Conservation (phyloP, 2,113 vertebrate species). For the Conger conger region DNA sequence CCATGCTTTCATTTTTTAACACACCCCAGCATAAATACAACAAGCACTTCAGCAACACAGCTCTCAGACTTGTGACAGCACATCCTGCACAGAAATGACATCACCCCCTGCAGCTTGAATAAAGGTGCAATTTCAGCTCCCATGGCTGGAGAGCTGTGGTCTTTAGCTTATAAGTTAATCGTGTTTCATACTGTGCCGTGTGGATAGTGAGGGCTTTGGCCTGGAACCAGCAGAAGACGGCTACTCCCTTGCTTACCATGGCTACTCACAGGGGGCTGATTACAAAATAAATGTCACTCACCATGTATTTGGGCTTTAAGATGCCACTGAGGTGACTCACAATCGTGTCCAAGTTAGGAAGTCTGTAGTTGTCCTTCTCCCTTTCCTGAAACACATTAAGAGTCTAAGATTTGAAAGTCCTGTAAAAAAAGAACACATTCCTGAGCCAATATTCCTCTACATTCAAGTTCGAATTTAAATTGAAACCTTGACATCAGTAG, state of each 20-base stretch:
- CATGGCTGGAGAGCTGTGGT: no score
- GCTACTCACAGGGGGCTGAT: no score
- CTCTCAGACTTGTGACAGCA: background rate
- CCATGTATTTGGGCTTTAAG: slow-evolving; percentile 64
- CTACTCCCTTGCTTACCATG: no score
- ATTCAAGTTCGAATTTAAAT: background rate
- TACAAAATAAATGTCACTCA: background rate
- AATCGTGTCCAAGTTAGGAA: slow-evolving; percentile 73
- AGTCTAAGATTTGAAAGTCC: background rate
- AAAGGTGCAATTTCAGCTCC: no score
- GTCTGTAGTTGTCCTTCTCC: slow-evolving; percentile 55
- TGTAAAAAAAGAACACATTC: background rate
- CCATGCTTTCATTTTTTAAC: no score
- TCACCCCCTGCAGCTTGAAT: background rate
- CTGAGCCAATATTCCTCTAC: background rate
- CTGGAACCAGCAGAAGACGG: no score
- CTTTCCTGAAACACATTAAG: slow-evolving; percentile 61
- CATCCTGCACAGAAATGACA: background rate
- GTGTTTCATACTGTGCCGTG: no score
- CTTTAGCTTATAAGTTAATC: no score
- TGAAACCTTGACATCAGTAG: background rate
- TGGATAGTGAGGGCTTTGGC: no score
- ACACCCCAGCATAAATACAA: no score
- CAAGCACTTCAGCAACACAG: background rate
- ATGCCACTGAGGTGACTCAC: slow-evolving; percentile 79